Evolutionary conservation across 35 echinoderm and acorn worm species (phyloP).

Genomic region (Heliocidaris erythrogramma): DNA sequence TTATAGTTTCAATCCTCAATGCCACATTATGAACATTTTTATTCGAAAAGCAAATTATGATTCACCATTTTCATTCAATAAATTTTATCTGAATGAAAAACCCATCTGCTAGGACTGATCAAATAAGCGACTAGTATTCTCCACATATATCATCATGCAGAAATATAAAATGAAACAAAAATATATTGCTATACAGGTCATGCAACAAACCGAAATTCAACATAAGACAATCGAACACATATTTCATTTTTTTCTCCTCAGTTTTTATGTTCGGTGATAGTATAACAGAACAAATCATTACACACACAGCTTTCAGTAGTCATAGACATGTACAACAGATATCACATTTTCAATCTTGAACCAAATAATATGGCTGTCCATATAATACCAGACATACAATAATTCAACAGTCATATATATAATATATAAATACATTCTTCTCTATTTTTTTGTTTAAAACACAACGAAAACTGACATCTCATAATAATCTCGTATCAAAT

Average conservation of each 20-base stretch:
- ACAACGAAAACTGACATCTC: neutral
- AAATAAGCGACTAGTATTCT: too few species aligned
- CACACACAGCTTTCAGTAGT: constrained; percentile 23
- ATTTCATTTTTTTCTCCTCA: neutral
- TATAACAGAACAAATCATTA: constrained; percentile 30
- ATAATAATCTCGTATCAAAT: neutral
- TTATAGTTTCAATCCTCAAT: too few species aligned
- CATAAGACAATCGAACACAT: neutral
- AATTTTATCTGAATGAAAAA: too few species aligned
- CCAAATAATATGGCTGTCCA: neutral
- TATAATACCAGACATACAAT: constrained; percentile 29
- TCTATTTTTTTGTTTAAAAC: constrained; percentile 38
- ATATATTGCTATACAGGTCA: too few species aligned
- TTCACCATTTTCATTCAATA: too few species aligned
- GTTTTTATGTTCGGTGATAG: neutral
- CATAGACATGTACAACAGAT: constrained; percentile 27
- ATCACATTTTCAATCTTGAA: constrained; percentile 22
- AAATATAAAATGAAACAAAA: too few species aligned
- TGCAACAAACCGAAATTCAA: neutral
- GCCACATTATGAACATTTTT: too few species aligned
- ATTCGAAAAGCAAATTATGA: too few species aligned
- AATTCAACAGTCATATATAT: constrained; percentile 14
- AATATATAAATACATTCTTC: constrained; percentile 38
- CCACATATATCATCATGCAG: too few species aligned
- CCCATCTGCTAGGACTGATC: too few species aligned